A percentile compares a stretch with the other conserved stretches of the same genome.
phyloP scores from a whole-genome alignment of 2,797 vertebrate genomes.

The Rhinophrynus dorsalis region DNA sequence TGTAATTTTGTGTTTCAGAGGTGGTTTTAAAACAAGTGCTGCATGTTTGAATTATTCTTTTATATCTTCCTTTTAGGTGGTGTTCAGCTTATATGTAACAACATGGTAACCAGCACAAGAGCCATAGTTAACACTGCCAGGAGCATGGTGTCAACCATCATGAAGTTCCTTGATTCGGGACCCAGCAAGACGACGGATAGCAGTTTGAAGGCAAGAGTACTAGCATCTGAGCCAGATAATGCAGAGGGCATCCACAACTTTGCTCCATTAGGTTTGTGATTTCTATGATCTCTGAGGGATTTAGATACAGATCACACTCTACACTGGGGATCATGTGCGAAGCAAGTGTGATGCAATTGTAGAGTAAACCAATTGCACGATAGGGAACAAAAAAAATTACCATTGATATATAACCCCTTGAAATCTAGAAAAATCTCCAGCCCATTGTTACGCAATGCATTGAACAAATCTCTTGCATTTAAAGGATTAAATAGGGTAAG shows the following conservation, averaged over 20 bases:
- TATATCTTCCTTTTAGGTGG: constrained; percentile 73
- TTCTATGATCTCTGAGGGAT: no score
- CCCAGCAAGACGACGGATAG: constrained; percentile 90
- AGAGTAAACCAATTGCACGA: no score
- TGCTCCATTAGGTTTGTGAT: constrained; percentile 85
- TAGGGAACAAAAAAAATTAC: no score
- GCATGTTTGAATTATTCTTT: not conserved
- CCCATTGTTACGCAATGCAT: no score
- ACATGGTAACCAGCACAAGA: constrained; percentile 99
- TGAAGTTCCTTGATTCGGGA: constrained; percentile 97
- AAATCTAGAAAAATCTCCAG: no score
- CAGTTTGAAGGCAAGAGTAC: constrained; percentile 90
- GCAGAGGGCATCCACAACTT: constrained; percentile 98
- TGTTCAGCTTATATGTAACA: constrained; percentile 97
- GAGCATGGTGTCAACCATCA: constrained; percentile 99
- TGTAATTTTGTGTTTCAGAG: no score
- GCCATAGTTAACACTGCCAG: constrained; percentile 98
- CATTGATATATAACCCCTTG: no score
- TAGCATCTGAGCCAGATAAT: constrained; percentile 96
- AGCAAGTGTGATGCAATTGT: no score
- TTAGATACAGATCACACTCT: no score
- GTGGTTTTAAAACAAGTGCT: not conserved
- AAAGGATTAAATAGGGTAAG: no score
- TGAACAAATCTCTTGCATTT: no score
- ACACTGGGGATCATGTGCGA: no score